phyloP scores from a whole-genome alignment of 2,888 invertebrate species.

The Agrilus biguttatus region DNA sequence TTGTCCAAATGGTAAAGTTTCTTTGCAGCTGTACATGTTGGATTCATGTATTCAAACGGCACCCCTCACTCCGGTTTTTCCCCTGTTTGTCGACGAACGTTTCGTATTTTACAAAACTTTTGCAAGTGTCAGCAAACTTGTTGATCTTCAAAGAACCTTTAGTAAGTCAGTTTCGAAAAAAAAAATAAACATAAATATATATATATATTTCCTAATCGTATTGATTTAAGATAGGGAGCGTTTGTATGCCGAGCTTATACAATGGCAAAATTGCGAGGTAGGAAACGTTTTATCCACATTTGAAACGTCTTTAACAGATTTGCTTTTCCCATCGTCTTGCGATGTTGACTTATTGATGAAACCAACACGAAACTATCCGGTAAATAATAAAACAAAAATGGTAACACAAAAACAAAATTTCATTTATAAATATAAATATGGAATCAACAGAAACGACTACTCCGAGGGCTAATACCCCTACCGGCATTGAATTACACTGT shows the following conservation, averaged over 20 bases:
- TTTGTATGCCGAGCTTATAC: slow-evolving; percentile 49
- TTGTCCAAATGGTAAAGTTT: slow-evolving; percentile 63
- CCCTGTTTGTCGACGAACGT: slow-evolving; percentile 53
- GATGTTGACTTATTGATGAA: slow-evolving; percentile 54
- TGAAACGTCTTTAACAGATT: slow-evolving; percentile 45
- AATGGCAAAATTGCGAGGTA: slow-evolving; percentile 37
- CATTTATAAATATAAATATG: too few relatives aligned
- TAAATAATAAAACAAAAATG: slow-evolving; percentile 23
- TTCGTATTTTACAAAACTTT: slow-evolving; percentile 54
- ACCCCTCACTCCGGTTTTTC: slow-evolving; percentile 52
- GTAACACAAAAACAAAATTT: too few relatives aligned
- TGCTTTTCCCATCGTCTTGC: slow-evolving; percentile 47
- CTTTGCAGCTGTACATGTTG: slow-evolving; percentile 52
- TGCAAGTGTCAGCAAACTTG: slow-evolving; percentile 27
- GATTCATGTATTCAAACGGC: slow-evolving; percentile 56
- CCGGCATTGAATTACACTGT: too few relatives aligned
- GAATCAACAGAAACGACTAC: too few relatives aligned
- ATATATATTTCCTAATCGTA: neutral
- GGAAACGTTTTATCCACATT: slow-evolving; percentile 47
- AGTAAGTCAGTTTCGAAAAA: slow-evolving; percentile 23
- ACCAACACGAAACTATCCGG: slow-evolving; percentile 49
- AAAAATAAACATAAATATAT: neutral
- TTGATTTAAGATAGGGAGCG: slow-evolving; percentile 36
- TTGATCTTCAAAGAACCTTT: slow-evolving; percentile 32
- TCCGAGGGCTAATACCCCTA: too few relatives aligned